Evolutionary conservation across 1,140 invertebrate genomes (phyloP).

Genomic region (Drosophila albomicans): DNA sequence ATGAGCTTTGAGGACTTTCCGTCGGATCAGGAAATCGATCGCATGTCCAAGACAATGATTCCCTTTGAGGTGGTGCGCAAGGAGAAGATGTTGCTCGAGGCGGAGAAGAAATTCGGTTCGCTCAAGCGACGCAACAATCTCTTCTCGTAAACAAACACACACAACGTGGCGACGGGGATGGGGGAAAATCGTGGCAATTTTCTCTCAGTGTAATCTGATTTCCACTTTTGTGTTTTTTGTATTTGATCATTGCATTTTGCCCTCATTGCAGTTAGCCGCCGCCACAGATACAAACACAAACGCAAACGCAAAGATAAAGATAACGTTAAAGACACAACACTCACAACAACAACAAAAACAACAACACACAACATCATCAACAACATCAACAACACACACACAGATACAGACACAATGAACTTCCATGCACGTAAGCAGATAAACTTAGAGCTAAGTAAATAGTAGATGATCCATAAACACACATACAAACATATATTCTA

Average conservation of each 20-base stretch:
- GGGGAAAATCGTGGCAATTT: neutral
- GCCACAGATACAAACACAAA: constrained; percentile 25
- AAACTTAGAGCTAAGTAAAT: constrained; percentile 13
- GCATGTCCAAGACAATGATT: constrained; percentile 85
- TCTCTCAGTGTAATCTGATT: constrained; percentile 25
- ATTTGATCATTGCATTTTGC: constrained; percentile 38
- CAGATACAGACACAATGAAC: constrained; percentile 38
- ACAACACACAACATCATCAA: no score
- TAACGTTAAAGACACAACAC: no score
- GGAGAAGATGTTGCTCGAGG: constrained; percentile 85
- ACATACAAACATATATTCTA: neutral
- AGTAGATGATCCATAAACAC: constrained; percentile 21
- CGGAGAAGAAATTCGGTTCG: constrained; percentile 88
- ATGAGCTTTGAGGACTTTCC: constrained; percentile 93
- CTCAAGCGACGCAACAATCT: constrained; percentile 89
- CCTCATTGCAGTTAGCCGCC: constrained; percentile 38
- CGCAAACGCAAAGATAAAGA: constrained; percentile 21
- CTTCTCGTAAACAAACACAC: constrained; percentile 86
- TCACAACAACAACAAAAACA: no score
- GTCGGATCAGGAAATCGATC: constrained; percentile 87
- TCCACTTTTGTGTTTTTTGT: constrained; percentile 10
- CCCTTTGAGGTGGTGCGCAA: constrained; percentile 89
- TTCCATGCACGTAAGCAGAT: constrained; percentile 39
- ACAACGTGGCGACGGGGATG: neutral
- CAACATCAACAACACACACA: constrained; percentile 13